A percentile compares a stretch with the other conserved stretches of the same genome.
These are phyloP conservation scores for Aspidapion aeneum DNA, from an alignment of 2,888 invertebrate genomes.

Conservation along the genomic window DNA sequence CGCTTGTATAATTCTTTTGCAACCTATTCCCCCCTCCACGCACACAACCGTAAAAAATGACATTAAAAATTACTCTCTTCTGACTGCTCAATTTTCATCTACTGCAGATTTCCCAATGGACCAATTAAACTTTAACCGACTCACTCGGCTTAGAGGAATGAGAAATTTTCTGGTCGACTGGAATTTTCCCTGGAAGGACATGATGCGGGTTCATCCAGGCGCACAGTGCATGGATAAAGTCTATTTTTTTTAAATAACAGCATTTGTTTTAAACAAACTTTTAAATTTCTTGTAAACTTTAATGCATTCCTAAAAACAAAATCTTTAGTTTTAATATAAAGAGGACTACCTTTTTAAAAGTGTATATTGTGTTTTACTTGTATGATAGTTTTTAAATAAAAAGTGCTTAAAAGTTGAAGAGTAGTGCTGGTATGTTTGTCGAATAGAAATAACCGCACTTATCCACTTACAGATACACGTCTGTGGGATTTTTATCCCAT, in stretches of 20 bases:
- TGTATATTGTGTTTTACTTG: too few relatives aligned
- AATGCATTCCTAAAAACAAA: too few relatives aligned
- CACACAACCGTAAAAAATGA: slow-evolving; percentile 19
- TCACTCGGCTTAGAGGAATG: not conserved
- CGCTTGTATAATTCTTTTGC: too few relatives aligned
- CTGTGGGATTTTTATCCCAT: not conserved
- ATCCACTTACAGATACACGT: slow-evolving; percentile 39
- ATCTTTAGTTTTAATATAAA: too few relatives aligned
- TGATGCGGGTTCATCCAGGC: slow-evolving; percentile 46
- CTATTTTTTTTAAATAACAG: slow-evolving; percentile 30
- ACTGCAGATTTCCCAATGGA: not conserved
- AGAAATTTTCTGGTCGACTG: slow-evolving; percentile 25
- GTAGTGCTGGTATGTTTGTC: too few relatives aligned
- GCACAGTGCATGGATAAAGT: slow-evolving; percentile 47
- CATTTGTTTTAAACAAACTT: too few relatives aligned
- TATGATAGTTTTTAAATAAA: too few relatives aligned
- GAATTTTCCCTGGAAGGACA: slow-evolving; percentile 43
- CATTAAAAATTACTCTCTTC: slow-evolving; percentile 26
- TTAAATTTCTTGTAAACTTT: not conserved
- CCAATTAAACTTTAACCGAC: not conserved
- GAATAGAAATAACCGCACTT: not conserved
- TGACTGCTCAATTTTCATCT: slow-evolving; percentile 1
- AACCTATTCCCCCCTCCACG: slow-evolving; percentile 3
- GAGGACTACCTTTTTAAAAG: too few relatives aligned
- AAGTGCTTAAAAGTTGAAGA: too few relatives aligned